Evolutionary conservation across 2,113 vertebrate genomes (phyloP).

Genomic region (Saccopteryx bilineata): DNA sequence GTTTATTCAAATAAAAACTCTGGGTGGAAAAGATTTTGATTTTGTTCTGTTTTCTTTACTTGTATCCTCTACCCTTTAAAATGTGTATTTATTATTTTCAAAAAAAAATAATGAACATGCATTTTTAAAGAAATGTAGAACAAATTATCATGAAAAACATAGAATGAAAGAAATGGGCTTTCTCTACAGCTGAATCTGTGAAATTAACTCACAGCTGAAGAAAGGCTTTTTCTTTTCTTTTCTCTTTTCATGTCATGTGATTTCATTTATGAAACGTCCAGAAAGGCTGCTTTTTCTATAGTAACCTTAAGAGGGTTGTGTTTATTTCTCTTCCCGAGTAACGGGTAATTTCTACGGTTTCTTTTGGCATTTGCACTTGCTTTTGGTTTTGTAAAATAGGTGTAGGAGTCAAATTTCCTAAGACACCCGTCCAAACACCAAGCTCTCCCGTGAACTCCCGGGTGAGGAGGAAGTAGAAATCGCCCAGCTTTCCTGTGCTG

Average conservation of each 20-base stretch:
- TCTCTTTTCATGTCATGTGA: no score
- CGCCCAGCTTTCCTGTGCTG: neutral
- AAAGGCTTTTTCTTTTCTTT: neutral
- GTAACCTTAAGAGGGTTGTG: neutral
- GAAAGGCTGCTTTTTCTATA: slow-evolving; percentile 14
- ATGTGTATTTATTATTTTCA: neutral
- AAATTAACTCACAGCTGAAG: slow-evolving; percentile 54
- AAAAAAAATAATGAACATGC: neutral
- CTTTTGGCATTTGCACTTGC: slow-evolving; percentile 61
- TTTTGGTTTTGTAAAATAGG: slow-evolving; percentile 51
- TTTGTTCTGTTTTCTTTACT: neutral
- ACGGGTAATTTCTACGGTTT: slow-evolving; percentile 57
- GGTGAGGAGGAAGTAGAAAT: slow-evolving; percentile 34
- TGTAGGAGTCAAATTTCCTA: slow-evolving; percentile 27
- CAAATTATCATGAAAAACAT: slow-evolving; percentile 30
- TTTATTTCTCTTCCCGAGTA: slow-evolving; percentile 47
- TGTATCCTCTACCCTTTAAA: neutral
- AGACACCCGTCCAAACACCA: neutral
- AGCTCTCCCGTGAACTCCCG: neutral
- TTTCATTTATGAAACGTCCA: no score
- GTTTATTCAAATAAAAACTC: slow-evolving; percentile 45
- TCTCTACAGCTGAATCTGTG: slow-evolving; percentile 3
- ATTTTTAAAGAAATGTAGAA: slow-evolving; percentile 4
- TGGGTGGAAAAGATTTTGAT: neutral
- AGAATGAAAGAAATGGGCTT: slow-evolving; percentile 20